Conservation (phyloP, 1,140 invertebrate genomes). For the Stegodyphus dumicola region DNA sequence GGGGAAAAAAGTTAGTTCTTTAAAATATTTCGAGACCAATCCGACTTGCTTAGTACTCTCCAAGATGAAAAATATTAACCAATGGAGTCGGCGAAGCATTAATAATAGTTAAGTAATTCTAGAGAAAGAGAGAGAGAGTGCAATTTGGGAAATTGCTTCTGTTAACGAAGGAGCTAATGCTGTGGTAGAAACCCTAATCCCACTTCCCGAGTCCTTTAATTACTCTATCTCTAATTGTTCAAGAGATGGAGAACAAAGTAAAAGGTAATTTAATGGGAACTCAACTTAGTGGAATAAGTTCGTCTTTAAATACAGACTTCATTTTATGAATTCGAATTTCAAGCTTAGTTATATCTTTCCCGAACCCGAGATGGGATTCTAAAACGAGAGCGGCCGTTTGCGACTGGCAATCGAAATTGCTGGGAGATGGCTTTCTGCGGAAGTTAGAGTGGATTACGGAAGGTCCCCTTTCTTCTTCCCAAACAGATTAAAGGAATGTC, state of each 20-base stretch:
- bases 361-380: not conserved
- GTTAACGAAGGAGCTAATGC: constrained; percentile 6
- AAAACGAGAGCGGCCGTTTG: no score
- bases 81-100: not conserved
- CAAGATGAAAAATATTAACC: no score
- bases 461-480: no score
- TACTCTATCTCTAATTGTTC: not conserved
- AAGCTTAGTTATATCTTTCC: not conserved
- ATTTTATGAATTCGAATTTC: not conserved
- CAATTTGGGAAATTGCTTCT: constrained; percentile 13
- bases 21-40: no score
- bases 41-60: no score
- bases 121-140: not conserved
- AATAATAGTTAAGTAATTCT: constrained; percentile 4
- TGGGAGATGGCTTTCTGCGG: no score
- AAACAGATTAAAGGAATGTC: no score
- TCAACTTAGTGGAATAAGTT: not conserved
- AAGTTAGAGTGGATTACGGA: no score
- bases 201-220: not conserved
- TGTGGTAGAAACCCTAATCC: not conserved
- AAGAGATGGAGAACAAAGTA: not conserved
- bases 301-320: not conserved
- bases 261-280: not conserved
- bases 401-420: no score
- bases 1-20: no score